Evolutionary conservation across 2,113 vertebrate genomes (phyloP).

Genomic region (Columba janthina): DNA sequence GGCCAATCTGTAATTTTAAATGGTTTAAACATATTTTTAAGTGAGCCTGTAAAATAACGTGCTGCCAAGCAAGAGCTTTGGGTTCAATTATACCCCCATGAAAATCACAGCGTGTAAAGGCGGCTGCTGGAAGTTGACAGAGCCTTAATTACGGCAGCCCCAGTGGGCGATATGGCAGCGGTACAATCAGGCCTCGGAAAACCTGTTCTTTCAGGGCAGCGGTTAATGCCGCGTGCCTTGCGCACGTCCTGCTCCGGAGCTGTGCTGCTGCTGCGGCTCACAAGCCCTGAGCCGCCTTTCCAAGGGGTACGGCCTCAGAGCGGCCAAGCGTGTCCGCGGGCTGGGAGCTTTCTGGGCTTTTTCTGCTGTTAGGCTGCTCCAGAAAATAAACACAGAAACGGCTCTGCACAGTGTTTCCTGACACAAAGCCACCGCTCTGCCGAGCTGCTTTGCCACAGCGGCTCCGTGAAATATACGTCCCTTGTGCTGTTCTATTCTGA

Average conservation of each 20-base stretch:
- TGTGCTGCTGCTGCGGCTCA: neutral
- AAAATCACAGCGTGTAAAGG: neutral
- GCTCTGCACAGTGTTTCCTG: constrained; percentile 22
- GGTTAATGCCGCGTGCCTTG: neutral
- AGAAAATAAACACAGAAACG: constrained; percentile 10
- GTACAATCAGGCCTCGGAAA: neutral
- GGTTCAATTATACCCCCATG: constrained; percentile 17
- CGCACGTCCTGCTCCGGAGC: neutral
- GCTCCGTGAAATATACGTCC: neutral
- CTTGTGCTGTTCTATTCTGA: neutral
- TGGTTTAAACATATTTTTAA: constrained; percentile 35
- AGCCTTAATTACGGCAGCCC: neutral
- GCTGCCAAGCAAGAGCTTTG: neutral
- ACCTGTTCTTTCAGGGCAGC: neutral
- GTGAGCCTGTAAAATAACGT: neutral
- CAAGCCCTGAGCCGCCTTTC: fast-evolving
- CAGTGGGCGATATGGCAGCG: neutral
- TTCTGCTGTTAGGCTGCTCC: neutral
- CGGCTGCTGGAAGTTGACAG: constrained; percentile 39
- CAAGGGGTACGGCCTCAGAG: neutral
- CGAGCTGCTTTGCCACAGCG: neutral
- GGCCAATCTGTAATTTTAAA: constrained; percentile 1
- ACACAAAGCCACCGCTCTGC: neutral
- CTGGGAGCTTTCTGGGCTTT: neutral
- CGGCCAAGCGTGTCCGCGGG: fast-evolving